phyloP scores from a whole-genome alignment of 2,888 invertebrate genomes.

The Polymixis flavicincta region DNA sequence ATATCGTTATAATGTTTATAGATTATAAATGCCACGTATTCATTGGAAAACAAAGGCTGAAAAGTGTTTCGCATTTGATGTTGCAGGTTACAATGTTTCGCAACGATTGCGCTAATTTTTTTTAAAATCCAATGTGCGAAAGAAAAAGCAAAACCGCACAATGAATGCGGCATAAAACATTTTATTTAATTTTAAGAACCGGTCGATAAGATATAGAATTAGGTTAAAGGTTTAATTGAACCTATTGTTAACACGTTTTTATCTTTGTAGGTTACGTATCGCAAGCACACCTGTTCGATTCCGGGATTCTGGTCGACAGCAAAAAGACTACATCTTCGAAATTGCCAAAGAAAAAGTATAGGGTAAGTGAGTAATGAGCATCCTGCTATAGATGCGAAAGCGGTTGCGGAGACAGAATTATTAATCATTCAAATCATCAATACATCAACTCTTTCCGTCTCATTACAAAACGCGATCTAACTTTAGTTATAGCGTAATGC shows the following conservation, averaged over 20 bases:
- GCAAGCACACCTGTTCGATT: slow-evolving; percentile 90
- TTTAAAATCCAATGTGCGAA: too few relatives aligned
- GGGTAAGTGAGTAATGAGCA: slow-evolving; percentile 70
- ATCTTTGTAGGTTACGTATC: slow-evolving; percentile 88
- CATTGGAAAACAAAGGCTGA: not conserved
- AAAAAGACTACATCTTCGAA: slow-evolving; percentile 82
- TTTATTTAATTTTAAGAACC: slow-evolving; percentile 4
- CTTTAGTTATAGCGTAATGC: too few relatives aligned
- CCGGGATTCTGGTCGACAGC: slow-evolving; percentile 81
- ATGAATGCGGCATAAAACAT: not conserved
- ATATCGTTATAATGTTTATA: not conserved
- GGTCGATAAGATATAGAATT: not conserved
- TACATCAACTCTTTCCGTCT: too few relatives aligned
- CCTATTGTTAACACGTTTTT: slow-evolving; percentile 14
- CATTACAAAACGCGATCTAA: too few relatives aligned
- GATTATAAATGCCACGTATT: not conserved
- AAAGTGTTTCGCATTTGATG: not conserved
- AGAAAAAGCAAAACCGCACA: too few relatives aligned
- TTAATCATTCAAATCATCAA: too few relatives aligned
- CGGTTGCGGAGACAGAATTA: not conserved
- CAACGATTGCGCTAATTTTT: not conserved
- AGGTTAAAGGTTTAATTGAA: not conserved
- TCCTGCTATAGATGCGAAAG: not conserved
- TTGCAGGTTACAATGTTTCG: not conserved
- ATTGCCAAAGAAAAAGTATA: slow-evolving; percentile 88